Evolutionary conservation across 2,797 vertebrate species (phyloP).

Genomic region (Spea hammondii): DNA sequence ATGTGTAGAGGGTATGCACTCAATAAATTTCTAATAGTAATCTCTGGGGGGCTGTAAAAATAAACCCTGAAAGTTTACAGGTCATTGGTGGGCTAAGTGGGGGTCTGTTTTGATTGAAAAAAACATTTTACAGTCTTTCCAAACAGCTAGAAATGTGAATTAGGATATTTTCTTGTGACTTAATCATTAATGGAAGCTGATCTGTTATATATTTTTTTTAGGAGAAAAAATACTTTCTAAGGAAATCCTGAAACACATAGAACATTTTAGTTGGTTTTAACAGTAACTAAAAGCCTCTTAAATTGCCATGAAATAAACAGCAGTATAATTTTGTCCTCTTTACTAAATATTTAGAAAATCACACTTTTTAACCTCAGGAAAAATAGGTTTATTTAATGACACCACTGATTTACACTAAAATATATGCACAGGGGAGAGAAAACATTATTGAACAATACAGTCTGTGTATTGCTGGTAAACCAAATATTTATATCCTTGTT

Average conservation of each 20-base stretch:
- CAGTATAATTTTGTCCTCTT: neutral
- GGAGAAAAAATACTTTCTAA: neutral
- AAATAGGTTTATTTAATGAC: no score
- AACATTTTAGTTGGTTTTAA: neutral
- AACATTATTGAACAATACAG: conserved; percentile 1
- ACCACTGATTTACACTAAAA: neutral
- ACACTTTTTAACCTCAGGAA: neutral
- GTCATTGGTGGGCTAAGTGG: conserved; percentile 44
- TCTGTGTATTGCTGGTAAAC: neutral
- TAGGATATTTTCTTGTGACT: conserved; percentile 17
- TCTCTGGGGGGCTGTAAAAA: conserved; percentile 45
- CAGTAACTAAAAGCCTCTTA: neutral
- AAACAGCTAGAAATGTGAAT: conserved; percentile 22
- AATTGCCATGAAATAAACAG: neutral
- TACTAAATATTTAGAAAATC: neutral
- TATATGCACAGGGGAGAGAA: neutral
- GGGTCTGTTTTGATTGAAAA: conserved; percentile 35
- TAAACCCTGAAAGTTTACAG: conserved; percentile 39
- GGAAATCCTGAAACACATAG: neutral
- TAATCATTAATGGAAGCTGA: neutral
- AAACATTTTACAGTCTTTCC: conserved; percentile 23
- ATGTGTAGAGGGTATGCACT: conserved; percentile 49
- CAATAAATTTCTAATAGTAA: conserved; percentile 50
- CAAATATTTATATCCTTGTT: neutral
- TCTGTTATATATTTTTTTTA: neutral